These are phyloP conservation scores for Geopemphigus sp. DNA, from an alignment of 1,140 invertebrate genomes.

Conservation along the genomic window DNA sequence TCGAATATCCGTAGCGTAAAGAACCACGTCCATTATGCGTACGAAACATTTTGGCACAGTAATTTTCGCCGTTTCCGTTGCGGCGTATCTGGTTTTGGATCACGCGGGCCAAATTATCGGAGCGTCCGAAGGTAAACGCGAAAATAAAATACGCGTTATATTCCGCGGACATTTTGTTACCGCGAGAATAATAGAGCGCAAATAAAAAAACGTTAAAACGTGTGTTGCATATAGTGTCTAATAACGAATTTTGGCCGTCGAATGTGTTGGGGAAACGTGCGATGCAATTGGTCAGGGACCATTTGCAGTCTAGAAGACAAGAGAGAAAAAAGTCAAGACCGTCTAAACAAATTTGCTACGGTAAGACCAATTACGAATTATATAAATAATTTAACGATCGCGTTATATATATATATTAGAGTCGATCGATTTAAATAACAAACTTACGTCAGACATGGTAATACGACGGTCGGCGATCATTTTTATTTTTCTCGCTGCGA, in stretches of 20 bases:
- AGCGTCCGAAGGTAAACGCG: slow-evolving; percentile 24
- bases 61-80: background rate
- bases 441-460: slow-evolving; percentile 31
- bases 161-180: too few species aligned
- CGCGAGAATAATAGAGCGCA: too few species aligned
- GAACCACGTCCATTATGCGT: background rate
- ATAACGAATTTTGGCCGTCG: slow-evolving; percentile 43
- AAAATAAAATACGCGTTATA: background rate
- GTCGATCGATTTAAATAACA: background rate
- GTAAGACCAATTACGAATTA: slow-evolving; percentile 36
- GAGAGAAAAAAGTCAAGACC: slow-evolving; percentile 41
- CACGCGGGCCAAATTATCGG: background rate
- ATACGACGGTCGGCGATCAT: background rate
- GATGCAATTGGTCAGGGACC: slow-evolving; percentile 45
- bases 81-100: background rate
- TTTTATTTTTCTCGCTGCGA: background rate
- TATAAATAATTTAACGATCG: too few species aligned
- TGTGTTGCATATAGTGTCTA: slow-evolving; percentile 2
- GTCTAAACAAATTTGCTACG: slow-evolving; percentile 48
- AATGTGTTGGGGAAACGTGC: slow-evolving; percentile 47
- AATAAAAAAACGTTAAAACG: background rate
- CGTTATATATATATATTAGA: too few species aligned
- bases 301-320: slow-evolving; percentile 39
- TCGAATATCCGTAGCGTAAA: background rate
- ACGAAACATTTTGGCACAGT: background rate